Evolutionary conservation across 2,888 invertebrate species (phyloP), one percentile per base, ranked within the genome.

Genomic region (Hartigia nigra): DNA sequence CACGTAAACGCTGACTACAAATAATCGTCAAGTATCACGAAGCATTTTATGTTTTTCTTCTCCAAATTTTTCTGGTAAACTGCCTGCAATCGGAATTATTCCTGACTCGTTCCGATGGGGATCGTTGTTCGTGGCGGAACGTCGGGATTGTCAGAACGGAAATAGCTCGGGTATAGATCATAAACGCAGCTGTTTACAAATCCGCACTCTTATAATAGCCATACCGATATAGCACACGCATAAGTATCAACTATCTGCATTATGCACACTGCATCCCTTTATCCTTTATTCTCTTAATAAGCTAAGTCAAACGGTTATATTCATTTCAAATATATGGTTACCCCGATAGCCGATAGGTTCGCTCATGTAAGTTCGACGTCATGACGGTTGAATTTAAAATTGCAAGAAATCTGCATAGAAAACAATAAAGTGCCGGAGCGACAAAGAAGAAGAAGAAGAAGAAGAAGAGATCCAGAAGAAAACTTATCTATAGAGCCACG

Each of bases 41-140:
- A 34, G 34, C 34, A 34, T 34, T 34, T 34, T 34, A 34, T 34
- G 1, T 4, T 34, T 34, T 34, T 34, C 34, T 35, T 9, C 9
- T 35, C 35, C 35, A 35, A 2, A 35, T 9, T 2, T 5, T 39
- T 2, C 0, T 5, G 1, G 14, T 23, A 9, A 23, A 23, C 39
- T 0, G 23, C 23, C 39, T 9, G 23, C 39, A 23, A 55, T 23
- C 23, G 2, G 23, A 23, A 55, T 55, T 23, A 2, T 23, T 23
- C 55, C 23, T 0, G 55, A 55, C 9, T 9, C 23, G 0, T 39
- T 39, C 14, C 12, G 1, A 39, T 9, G 83, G 86, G 85, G 88
- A 88, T 89, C 88, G 87, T 89, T 87, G 89, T 83, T 88, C 88
- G 87, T 88, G 84, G 81, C 84, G 86, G 87, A 87, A 87, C 87